Evolutionary conservation across 2,888 invertebrate species (phyloP), one percentile per base, ranked within the genome.

Genomic region (Zaprionus lineosus): DNA sequence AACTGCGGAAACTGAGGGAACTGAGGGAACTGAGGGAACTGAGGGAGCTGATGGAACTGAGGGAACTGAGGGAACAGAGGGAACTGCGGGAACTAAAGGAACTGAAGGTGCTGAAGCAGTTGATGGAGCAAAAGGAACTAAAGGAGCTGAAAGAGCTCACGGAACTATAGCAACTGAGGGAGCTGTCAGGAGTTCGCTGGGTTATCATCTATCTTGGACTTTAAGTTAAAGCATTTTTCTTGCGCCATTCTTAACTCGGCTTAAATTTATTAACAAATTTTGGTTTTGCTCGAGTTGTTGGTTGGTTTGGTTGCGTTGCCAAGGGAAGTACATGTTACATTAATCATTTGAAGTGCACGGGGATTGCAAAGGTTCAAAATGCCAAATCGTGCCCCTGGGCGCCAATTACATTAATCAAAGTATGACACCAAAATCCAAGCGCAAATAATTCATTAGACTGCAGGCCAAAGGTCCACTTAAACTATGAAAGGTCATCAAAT

Each of bases 361-460:
- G n/a, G 40, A 4, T 21, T 16, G 12, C 14, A n/a, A 43, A 31
- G 75, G n/a, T 63, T 72, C 55, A 55, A 66, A 75, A 40, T 81
- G 64, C 53, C 74, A 59, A 64, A 68, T 57, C 47, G 40, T 36
- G 26, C 50, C 74, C 67, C 36, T 46, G 72, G 62, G 60, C 64
- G 59, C 47, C 74, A 76, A 78, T 81, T 84, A 81, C 84, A 78
- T 78, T 84, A 78, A 78, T 78, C 84, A 81, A 63, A 57, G 64
- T 59, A 51, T 33, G 47, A 50, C 18, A 41, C 40, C 47, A 29
- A 53, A 48, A 60, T 47, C 73, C 52, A 41, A 11, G 46, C 59
- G 53, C 52, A 69, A 75, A 78, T 68, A 78, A 68, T 65, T 75
- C 55, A 73, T 77, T 74, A 74, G 57, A 56, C 11, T 12, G 9